A percentile compares a stretch with the other conserved stretches of the same genome.
phyloP scores from a whole-genome alignment of 2,888 invertebrate species.

The Chymomyza fuscimana region DNA sequence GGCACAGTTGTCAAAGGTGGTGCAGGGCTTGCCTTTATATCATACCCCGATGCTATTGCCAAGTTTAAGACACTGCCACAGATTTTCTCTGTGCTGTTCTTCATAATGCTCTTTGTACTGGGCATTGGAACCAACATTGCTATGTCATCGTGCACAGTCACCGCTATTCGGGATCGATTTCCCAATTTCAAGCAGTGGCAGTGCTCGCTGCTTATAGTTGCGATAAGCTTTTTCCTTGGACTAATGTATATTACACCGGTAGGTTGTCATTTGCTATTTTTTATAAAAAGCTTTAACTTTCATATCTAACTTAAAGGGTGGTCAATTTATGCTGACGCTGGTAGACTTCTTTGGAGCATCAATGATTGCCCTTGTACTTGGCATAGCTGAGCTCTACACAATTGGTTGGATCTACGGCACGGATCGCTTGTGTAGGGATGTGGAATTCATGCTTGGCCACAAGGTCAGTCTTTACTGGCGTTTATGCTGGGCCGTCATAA shows the following conservation, averaged over 20 bases:
- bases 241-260: conserved; percentile 85
- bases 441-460: conserved; percentile 89
- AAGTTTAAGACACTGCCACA: conserved; percentile 82
- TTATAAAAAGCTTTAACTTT: background rate
- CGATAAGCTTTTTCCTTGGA: conserved; percentile 82
- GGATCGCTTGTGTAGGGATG: conserved; percentile 85
- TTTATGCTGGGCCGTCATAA: conserved; percentile 88
- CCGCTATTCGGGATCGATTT: conserved; percentile 80
- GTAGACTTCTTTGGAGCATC: conserved; percentile 89
- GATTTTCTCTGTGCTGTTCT: conserved; percentile 82
- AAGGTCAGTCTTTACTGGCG: conserved; percentile 88
- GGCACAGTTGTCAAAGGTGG: conserved; percentile 81
- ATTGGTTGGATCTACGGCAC: conserved; percentile 88
- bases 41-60: conserved; percentile 83
- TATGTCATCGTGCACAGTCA: conserved; percentile 80
- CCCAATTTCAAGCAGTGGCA: conserved; percentile 81
- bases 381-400: conserved; percentile 85
- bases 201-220: conserved; percentile 80
- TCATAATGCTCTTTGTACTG: conserved; percentile 82
- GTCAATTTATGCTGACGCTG: conserved; percentile 86
- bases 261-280: conserved; percentile 59
- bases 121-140: conserved; percentile 82
- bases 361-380: conserved; percentile 85
- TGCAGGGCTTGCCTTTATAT: conserved; percentile 82
- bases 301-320: conserved; percentile 81